phyloP scores from a whole-genome alignment of 2,888 invertebrate species.

The Cepaea hortensis region DNA sequence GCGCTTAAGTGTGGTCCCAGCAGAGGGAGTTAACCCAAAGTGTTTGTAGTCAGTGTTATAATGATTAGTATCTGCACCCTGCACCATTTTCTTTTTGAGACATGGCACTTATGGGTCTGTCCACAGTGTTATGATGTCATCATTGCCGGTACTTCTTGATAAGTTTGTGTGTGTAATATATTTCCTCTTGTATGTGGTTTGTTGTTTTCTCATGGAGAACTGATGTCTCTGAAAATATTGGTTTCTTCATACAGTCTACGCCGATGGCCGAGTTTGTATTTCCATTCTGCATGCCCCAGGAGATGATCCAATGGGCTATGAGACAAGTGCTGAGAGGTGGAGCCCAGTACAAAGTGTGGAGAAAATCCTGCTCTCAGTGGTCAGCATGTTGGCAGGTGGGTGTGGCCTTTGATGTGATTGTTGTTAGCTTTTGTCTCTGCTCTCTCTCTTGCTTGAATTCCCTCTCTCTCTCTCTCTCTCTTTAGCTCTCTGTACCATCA shows the following conservation, averaged over 20 bases:
- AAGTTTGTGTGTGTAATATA: no score
- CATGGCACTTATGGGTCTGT: no score
- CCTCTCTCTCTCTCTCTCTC: no score
- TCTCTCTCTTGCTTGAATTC: no score
- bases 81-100: no score
- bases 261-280: slow-evolving; percentile 98
- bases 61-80: no score
- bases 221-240: not conserved
- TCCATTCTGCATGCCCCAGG: slow-evolving; percentile 99
- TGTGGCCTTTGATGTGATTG: not conserved
- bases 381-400: slow-evolving; percentile 95
- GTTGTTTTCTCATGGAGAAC: not conserved
- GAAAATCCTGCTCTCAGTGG: slow-evolving; percentile 97
- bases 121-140: no score
- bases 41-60: no score
- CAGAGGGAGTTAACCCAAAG: no score
- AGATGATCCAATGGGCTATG: slow-evolving; percentile 99
- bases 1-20: no score
- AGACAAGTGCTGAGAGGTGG: slow-evolving; percentile 98
- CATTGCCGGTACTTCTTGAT: no score
- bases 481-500: no score
- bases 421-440: not conserved
- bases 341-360: slow-evolving; percentile 99
- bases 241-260: slow-evolving; percentile 83
- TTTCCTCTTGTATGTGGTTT: not conserved